Conservation (phyloP, 2,888 invertebrate species). For the Netelia inedita region DNA sequence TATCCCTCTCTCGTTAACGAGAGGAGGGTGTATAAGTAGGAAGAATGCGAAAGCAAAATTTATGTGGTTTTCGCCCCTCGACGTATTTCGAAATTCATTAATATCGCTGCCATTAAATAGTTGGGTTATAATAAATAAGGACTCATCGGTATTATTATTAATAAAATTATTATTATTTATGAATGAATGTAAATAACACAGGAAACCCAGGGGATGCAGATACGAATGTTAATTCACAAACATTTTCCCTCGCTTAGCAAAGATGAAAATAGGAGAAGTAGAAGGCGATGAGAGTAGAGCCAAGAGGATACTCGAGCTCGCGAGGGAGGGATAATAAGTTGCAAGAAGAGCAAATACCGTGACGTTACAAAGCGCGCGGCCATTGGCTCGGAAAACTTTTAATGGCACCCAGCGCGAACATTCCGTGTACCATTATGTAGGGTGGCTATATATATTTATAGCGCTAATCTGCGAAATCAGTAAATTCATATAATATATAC, state of each 20-base stretch:
- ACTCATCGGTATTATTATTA: not conserved
- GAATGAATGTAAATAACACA: slow-evolving; percentile 7
- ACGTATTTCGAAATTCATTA: not conserved
- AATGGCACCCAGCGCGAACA: slow-evolving; percentile 70
- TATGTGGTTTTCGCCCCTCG: slow-evolving; percentile 20
- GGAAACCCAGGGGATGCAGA: not conserved
- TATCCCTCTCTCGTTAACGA: slow-evolving; percentile 32
- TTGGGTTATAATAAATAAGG: not conserved
- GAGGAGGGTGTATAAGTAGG: slow-evolving; percentile 3
- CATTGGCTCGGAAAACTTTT: slow-evolving; percentile 73
- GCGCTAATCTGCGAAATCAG: slow-evolving; percentile 28
- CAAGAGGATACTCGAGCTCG: slow-evolving; percentile 43
- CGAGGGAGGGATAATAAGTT: slow-evolving; percentile 65
- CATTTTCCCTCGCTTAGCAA: slow-evolving; percentile 26
- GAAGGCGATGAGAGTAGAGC: slow-evolving; percentile 48
- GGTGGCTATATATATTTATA: slow-evolving; percentile 11
- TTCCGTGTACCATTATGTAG: slow-evolving; percentile 23
- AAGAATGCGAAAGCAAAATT: slow-evolving; percentile 29
- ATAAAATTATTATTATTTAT: slow-evolving; percentile 8
- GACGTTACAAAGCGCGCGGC: slow-evolving; percentile 51
- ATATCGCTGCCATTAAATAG: not conserved
- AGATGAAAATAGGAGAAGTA: slow-evolving; percentile 32
- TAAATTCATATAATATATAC: slow-evolving; percentile 44
- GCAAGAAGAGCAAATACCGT: slow-evolving; percentile 49
- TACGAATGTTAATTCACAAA: slow-evolving; percentile 29